phyloP scores from a whole-genome alignment of 37 sponge, comb jelly and placozoan species.

The Oopsacas minuta region DNA sequence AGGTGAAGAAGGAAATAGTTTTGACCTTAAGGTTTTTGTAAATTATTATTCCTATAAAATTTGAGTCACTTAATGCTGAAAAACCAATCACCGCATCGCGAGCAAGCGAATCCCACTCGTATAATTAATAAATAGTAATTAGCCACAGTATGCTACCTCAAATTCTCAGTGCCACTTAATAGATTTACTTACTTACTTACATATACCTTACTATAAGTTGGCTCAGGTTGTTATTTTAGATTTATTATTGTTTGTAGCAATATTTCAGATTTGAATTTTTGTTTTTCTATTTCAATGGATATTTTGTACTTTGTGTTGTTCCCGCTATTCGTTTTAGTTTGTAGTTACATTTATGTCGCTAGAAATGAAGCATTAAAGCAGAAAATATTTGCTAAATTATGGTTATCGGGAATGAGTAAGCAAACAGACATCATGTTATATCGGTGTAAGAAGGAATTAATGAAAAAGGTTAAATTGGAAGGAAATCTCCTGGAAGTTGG shows the following conservation, averaged over 20 bases:
- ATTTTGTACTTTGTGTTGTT: not conserved
- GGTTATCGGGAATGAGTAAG: not conserved
- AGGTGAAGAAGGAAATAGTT: too few relatives aligned
- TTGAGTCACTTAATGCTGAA: too few relatives aligned
- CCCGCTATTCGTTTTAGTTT: not conserved
- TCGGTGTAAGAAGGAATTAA: not conserved
- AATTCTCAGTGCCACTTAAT: too few relatives aligned
- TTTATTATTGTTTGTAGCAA: not conserved
- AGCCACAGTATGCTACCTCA: too few relatives aligned
- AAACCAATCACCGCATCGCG: too few relatives aligned
- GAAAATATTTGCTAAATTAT: not conserved
- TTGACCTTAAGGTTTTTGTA: too few relatives aligned
- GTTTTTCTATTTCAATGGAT: too few relatives aligned
- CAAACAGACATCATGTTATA: not conserved
- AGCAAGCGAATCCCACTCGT: too few relatives aligned
- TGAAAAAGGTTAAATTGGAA: not conserved
- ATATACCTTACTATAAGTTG: not conserved
- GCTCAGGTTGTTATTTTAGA: not conserved
- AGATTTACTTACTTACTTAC: too few relatives aligned
- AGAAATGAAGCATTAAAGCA: not conserved
- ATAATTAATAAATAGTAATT: too few relatives aligned
- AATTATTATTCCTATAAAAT: too few relatives aligned
- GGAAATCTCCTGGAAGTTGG: not conserved
- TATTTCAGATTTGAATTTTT: too few relatives aligned
- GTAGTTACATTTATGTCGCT: not conserved